These are phyloP conservation scores for Clarias platycephalus DNA, from an alignment of 2,797 vertebrate genomes.

Conservation along the genomic window DNA sequence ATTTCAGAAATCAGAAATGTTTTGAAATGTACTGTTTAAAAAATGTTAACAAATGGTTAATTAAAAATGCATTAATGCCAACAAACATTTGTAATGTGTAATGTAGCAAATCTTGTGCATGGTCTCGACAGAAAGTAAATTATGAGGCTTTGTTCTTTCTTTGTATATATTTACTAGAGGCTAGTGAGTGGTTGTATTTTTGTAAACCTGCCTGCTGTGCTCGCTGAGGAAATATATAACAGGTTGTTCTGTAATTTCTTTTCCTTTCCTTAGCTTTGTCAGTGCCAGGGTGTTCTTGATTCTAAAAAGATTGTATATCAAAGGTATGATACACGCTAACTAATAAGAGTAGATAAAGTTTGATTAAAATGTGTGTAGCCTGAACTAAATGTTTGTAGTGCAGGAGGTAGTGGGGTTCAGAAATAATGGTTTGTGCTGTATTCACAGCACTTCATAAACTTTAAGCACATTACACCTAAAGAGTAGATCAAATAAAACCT, in stretches of 20 bases:
- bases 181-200: not conserved
- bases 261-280: not conserved
- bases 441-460: not conserved
- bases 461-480: not conserved
- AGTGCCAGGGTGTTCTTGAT: not conserved
- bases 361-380: not conserved
- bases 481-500: not conserved
- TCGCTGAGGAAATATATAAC: not conserved
- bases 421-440: not conserved
- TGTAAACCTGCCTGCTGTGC: not conserved
- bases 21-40: not conserved
- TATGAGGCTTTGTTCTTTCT: not conserved
- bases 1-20: no score
- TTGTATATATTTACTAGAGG: not conserved
- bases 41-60: not conserved
- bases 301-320: not conserved
- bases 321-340: not conserved
- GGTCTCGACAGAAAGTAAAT: not conserved
- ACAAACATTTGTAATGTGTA: not conserved
- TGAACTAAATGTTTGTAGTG: not conserved
- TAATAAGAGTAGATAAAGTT: not conserved
- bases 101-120: not conserved
- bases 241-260: not conserved
- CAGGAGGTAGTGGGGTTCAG: not conserved
- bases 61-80: not conserved